Conservation (phyloP, 2,888 invertebrate species). For the Hirtodrosophila histrioides region DNA sequence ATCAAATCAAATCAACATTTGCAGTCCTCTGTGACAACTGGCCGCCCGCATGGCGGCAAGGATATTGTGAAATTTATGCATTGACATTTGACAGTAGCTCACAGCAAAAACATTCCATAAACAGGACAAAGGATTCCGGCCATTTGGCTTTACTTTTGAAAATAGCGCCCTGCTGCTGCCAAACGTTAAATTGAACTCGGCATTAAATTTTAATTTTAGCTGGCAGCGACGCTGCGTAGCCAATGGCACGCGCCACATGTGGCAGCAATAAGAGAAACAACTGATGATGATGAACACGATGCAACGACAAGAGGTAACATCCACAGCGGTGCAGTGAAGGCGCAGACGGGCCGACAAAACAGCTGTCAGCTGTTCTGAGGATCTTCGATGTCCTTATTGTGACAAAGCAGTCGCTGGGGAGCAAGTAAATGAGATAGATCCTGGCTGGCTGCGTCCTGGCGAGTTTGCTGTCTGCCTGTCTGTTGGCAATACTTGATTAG, state of each 20-base stretch:
- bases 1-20: conserved; percentile 31
- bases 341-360: conserved; percentile 55
- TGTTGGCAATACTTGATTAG: conserved; percentile 65
- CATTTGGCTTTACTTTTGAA: conserved; percentile 8
- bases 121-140: conserved; percentile 4
- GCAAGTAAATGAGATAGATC: conserved; percentile 54
- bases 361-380: conserved; percentile 76
- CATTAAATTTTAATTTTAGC: conserved; percentile 50
- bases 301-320: conserved; percentile 1
- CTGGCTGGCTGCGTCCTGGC: conserved; percentile 31
- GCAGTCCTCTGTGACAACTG: conserved; percentile 8
- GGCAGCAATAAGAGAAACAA: conserved; percentile 20
- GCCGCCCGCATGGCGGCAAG: neutral
- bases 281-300: conserved; percentile 23
- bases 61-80: conserved; percentile 25
- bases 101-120: neutral
- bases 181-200: conserved; percentile 41
- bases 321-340: conserved; percentile 54
- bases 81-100: conserved; percentile 9
- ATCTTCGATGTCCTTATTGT: conserved; percentile 49
- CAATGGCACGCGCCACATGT: conserved; percentile 67
- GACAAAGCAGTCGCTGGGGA: conserved; percentile 34
- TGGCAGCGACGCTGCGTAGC: conserved; percentile 12
- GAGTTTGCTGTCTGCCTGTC: neutral
- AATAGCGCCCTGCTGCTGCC: conserved; percentile 12